These are phyloP conservation scores for Champsocephalus gunnari DNA, from an alignment of 2,797 vertebrate genomes.

Conservation along the genomic window DNA sequence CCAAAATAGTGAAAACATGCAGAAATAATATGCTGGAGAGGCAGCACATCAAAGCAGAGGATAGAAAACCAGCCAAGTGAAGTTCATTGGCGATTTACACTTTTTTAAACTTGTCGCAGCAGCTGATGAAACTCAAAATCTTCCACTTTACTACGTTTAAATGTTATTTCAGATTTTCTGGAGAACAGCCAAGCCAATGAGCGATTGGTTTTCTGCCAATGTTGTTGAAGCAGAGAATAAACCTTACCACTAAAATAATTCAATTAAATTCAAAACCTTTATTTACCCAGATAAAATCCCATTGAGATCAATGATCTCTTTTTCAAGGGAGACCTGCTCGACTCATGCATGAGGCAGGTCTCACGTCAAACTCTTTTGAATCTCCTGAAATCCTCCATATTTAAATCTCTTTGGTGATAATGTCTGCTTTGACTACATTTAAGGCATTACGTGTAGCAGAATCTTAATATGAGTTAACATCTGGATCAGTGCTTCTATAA, in stretches of 20 bases:
- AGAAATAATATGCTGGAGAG: constrained; percentile 43
- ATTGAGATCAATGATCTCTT: too few relatives aligned
- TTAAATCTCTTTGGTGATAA: too few relatives aligned
- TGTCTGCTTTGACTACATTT: too few relatives aligned
- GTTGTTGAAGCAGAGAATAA: neutral
- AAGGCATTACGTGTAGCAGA: too few relatives aligned
- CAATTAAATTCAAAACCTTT: too few relatives aligned
- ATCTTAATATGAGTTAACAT: too few relatives aligned
- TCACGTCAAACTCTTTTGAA: too few relatives aligned
- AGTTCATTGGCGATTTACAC: constrained; percentile 25
- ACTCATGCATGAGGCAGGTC: neutral
- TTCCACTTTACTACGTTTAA: constrained; percentile 16
- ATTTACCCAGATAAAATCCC: too few relatives aligned
- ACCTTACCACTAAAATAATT: neutral
- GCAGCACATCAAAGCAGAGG: constrained; percentile 37
- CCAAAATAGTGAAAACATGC: constrained; percentile 38
- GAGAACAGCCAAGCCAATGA: constrained; percentile 2
- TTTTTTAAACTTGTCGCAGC: constrained; percentile 6
- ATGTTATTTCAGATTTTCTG: constrained; percentile 6
- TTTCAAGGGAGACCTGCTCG: neutral
- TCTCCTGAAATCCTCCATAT: too few relatives aligned
- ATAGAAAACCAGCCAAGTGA: constrained; percentile 11
- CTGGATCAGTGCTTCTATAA: too few relatives aligned
- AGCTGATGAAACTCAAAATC: constrained; percentile 33
- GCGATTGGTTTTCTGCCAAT: constrained; percentile 6